Percentiles rank a stretch among this genome's conserved stretches.
These are phyloP conservation scores for Keiferia lycopersicella DNA, from an alignment of 2,888 invertebrate genomes.

Conservation along the genomic window DNA sequence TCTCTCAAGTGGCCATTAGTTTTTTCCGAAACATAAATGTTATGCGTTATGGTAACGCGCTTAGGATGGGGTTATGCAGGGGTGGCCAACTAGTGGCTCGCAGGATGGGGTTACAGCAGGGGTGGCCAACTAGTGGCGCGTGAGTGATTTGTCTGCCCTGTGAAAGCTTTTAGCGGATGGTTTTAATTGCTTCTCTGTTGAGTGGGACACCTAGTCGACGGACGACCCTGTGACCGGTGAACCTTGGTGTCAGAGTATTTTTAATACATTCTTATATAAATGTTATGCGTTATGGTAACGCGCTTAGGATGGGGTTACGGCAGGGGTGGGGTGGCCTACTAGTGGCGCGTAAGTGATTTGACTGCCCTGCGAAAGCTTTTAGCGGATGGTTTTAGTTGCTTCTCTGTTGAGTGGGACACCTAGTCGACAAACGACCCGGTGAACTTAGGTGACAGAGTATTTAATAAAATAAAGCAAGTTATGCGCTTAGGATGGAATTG, in stretches of 20 bases:
- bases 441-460: too few relatives aligned
- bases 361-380: too few relatives aligned
- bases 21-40: constrained; percentile 74
- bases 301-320: constrained; percentile 63
- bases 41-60: constrained; percentile 62
- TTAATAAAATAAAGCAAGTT: too few relatives aligned
- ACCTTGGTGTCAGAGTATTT: too few relatives aligned
- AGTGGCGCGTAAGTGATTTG: too few relatives aligned
- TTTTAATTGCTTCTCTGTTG: not conserved
- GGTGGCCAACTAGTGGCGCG: constrained; percentile 13
- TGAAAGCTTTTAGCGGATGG: constrained; percentile 3
- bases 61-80: constrained; percentile 60
- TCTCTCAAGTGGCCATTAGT: constrained; percentile 67
- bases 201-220: too few relatives aligned
- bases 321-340: constrained; percentile 19
- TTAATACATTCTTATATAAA: too few relatives aligned
- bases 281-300: constrained; percentile 75
- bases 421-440: too few relatives aligned
- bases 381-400: too few relatives aligned
- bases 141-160: constrained; percentile 17
- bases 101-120: constrained; percentile 48
- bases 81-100: not conserved
- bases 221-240: too few relatives aligned
- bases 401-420: too few relatives aligned
- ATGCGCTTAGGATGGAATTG: too few relatives aligned